Conservation (phyloP, 1,140 invertebrate species). For the Pseudomyrmex cubaensis region DNA sequence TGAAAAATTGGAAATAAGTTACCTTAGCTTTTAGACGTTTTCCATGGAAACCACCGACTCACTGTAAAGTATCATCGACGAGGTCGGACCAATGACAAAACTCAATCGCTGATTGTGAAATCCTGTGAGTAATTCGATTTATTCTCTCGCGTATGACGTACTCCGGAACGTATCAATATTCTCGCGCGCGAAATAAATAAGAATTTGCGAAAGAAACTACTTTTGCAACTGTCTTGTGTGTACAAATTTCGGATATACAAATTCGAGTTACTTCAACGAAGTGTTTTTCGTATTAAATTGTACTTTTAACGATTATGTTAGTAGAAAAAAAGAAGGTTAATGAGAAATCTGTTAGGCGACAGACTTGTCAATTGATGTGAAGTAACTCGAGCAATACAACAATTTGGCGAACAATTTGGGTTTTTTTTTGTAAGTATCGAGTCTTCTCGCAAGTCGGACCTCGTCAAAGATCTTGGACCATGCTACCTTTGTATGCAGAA, state of each 20-base stretch:
- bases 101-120: constrained; percentile 23
- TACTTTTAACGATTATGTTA: background rate
- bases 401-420: constrained; percentile 4
- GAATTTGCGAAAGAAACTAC: background rate
- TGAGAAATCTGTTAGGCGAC: too few relatives aligned
- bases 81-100: constrained; percentile 59
- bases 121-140: background rate
- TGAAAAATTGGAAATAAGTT: constrained; percentile 59
- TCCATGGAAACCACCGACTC: constrained; percentile 69
- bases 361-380: background rate
- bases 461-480: constrained; percentile 49
- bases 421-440: constrained; percentile 47
- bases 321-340: background rate
- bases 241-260: background rate
- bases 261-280: constrained; percentile 7
- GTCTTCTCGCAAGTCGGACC: constrained; percentile 56
- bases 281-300: background rate
- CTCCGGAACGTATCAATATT: background rate
- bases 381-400: constrained; percentile 1
- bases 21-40: constrained; percentile 58
- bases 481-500: constrained; percentile 91
- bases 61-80: constrained; percentile 36
- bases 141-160: background rate
- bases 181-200: background rate
- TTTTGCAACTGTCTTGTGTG: background rate